Base-by-base conservation (phyloP, 2,797 vertebrate genomes). In the Karalla daura region DNA sequence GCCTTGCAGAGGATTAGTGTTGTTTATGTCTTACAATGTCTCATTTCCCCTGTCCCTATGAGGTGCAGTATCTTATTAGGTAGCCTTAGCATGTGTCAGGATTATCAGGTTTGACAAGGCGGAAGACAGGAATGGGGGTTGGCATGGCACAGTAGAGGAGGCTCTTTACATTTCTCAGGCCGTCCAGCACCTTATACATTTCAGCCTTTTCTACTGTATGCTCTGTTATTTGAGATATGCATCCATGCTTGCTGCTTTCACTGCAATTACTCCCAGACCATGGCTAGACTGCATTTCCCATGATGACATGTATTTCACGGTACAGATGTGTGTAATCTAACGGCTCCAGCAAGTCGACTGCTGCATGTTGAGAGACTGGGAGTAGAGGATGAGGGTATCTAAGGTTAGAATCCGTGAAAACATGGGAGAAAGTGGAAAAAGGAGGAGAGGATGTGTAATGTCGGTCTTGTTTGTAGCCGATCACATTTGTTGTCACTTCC, bases 91-190 rank as follows among this genome's bases (percentile, higher is more conserved):
- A 49, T 74, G 76, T 67, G 65, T 79, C 65, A 47, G 36, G 64
- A 62, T 76, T 67, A 81, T 76, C 58, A 64, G 60, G 56, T 73
- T 72, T 70, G 79, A 86, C 76, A 51, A 51, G 72, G 63, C 7
- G 15, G 69, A 62, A 77, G 63, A 55, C 46, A 33, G 67, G 15
- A 43, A 24, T 30, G 17, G 60, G 73, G 62, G 21, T n/a, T 44
- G 52, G 51, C 51, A 41, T 61, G 63, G 44, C 59, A 40, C 2
- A 12, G 20, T 4, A 23, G 14, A 46, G 17, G 23, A 60, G 11
- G 17, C 12, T 61, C 55, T 60, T 39, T 41, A 9, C 24, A 11
- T 46, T 50, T 43, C 20, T 28, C 5, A 21, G 36, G 36, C 35
- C 62, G 50, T 25, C 40, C 37, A 41, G 52, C 39, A 30, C 18